Evolutionary conservation across 1,140 invertebrate species (phyloP), one percentile per base, ranked within the genome.

Genomic region (Episyrphus balteatus): DNA sequence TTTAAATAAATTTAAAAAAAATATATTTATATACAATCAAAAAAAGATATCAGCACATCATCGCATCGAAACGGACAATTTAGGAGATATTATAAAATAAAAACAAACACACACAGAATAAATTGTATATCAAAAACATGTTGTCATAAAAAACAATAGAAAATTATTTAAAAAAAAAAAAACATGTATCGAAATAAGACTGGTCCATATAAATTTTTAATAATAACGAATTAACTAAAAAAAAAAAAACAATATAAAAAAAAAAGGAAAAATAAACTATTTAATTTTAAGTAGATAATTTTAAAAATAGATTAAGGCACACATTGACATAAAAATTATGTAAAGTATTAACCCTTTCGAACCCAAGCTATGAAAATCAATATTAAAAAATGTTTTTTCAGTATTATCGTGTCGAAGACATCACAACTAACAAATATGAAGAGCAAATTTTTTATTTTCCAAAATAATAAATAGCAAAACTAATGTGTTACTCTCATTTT

Each of bases 221-320:
- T 38, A 52, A 53, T 31, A 44, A 47, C 52, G 49, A 31, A 48
- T 36, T 39, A 47, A 48, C 49, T 49, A 42, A 37, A 45, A 43
- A 42, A n/a, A 17, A 14, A 17, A n/a, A 14, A n/a, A 17, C 3
- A 38, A 5, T 38, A 17, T n/a, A 17, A 38, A n/a, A 17, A n/a
- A 34, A 10, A n/a, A 10, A 34, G 10, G 33, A n/a, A 34, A n/a
- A 14, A 38, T 38, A 38, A 38, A 38, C 17, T 38, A 14, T 38
- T 17, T 38, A 38, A 38, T 38, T 17, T 17, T 38, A 14, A n/a
- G 36, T 17, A 38, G 36, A n/a, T 14, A 38, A 38, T 38, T 14
- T n/a, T 17, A 17, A 17, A n/a, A 38, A 38, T 17, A 5, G 11
- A n/a, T 5, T 14, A 5, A n/a, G 17, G n/a, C 11, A 38, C n/a